Percentiles rank a stretch among this genome's conserved stretches.
Conservation (phyloP, 2,113 vertebrate genomes). For the Ictalurus punctatus region DNA sequence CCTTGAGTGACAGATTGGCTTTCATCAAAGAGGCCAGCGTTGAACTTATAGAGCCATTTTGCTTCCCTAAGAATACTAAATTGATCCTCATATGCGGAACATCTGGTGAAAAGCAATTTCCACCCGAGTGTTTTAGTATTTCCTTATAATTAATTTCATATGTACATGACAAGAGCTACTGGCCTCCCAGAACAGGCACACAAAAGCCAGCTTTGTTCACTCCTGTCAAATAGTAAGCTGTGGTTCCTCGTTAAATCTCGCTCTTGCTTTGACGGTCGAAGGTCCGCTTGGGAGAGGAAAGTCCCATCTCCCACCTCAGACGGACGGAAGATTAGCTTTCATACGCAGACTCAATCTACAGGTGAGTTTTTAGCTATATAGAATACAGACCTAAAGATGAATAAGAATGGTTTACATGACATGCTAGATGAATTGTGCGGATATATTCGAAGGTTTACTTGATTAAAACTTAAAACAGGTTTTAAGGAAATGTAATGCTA, state of each 20-base stretch:
- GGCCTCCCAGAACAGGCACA: constrained; percentile 74
- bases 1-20: constrained; percentile 75
- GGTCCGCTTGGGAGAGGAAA: constrained; percentile 54
- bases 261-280: constrained; percentile 53
- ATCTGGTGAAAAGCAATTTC: constrained; percentile 83
- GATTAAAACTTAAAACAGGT: not conserved
- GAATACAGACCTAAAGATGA: constrained; percentile 36
- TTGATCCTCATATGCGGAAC: constrained; percentile 78
- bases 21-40: constrained; percentile 71
- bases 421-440: not conserved
- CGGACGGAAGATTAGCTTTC: constrained; percentile 51
- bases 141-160: constrained; percentile 84
- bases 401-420: constrained; percentile 7
- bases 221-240: constrained; percentile 65
- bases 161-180: constrained; percentile 77
- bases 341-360: constrained; percentile 50
- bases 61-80: constrained; percentile 70
- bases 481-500: not conserved
- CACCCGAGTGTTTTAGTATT: constrained; percentile 82
- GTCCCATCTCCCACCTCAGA: constrained; percentile 57
- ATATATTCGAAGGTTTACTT: not conserved
- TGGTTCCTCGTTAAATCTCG: constrained; percentile 63
- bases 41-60: constrained; percentile 70
- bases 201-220: constrained; percentile 79
- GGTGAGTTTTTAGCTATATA: constrained; percentile 46